A percentile compares a stretch with the other conserved stretches of the same genome.
These are phyloP conservation scores for Embidobia sp. DNA, from an alignment of 2,888 invertebrate species.

Conservation along the genomic window DNA sequence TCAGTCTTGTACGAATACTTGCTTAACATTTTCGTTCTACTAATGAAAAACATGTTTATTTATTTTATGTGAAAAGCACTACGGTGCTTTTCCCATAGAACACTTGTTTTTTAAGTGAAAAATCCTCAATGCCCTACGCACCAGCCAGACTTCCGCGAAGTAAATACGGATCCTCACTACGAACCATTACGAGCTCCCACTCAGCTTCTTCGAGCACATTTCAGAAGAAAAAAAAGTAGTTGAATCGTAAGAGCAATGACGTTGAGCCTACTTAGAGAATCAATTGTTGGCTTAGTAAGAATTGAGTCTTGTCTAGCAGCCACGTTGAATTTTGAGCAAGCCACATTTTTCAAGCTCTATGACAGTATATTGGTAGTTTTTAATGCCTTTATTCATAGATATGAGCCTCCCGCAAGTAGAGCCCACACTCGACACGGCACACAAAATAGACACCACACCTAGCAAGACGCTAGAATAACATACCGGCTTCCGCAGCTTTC, in stretches of 20 bases:
- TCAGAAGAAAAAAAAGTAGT: conserved; percentile 42
- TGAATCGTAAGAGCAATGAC: conserved; percentile 42
- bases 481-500: conserved; percentile 68
- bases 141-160: neutral
- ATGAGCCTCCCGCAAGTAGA: conserved; percentile 75
- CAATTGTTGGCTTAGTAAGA: conserved; percentile 53
- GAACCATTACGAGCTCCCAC: conserved; percentile 6
- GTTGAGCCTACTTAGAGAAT: conserved; percentile 55
- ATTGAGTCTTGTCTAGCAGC: conserved; percentile 58
- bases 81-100: too few relatives aligned
- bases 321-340: conserved; percentile 59
- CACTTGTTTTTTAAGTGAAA: too few relatives aligned
- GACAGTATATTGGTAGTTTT: conserved; percentile 53
- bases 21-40: too few relatives aligned
- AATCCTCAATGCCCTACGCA: too few relatives aligned
- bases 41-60: too few relatives aligned
- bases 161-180: neutral
- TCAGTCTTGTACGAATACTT: too few relatives aligned
- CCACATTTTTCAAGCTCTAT: conserved; percentile 58
- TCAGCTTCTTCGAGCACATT: conserved; percentile 55
- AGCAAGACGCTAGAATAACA: conserved; percentile 74
- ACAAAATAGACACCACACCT: conserved; percentile 81
- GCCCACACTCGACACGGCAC: conserved; percentile 77
- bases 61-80: too few relatives aligned
- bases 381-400: conserved; percentile 61